These are phyloP conservation scores for Aplochiton taeniatus DNA, from an alignment of 2,797 vertebrate species.

Conservation along the genomic window DNA sequence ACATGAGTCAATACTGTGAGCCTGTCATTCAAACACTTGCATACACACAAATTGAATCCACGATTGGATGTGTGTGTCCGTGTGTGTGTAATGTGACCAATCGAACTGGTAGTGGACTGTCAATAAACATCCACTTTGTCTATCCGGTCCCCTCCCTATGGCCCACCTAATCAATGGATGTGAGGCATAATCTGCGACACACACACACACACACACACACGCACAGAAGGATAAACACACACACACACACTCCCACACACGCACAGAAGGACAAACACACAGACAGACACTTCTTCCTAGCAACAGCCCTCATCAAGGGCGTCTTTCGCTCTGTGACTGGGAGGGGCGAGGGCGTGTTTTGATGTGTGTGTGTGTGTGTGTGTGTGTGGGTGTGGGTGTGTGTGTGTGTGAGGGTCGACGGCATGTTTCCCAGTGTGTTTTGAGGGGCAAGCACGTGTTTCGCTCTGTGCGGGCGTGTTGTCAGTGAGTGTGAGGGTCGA, in stretches of 20 bases:
- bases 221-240: slow-evolving; percentile 13
- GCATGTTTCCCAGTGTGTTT: not conserved
- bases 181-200: slow-evolving; percentile 39
- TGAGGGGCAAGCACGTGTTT: too few relatives aligned
- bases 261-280: not conserved
- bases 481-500: too few relatives aligned
- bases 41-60: too few relatives aligned
- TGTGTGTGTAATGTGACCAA: not conserved
- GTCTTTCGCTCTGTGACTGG: too few relatives aligned
- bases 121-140: not conserved
- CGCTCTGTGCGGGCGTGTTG: too few relatives aligned
- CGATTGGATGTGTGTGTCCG: not conserved
- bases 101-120: not conserved
- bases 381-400: slow-evolving; percentile 19
- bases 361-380: not conserved
- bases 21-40: too few relatives aligned
- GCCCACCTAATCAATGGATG: not conserved
- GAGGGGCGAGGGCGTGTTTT: too few relatives aligned
- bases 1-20: too few relatives aligned
- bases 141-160: slow-evolving; percentile 2
- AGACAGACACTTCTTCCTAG: slow-evolving; percentile 36
- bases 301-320: slow-evolving; percentile 11
- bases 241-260: not conserved
- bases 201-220: slow-evolving; percentile 38
- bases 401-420: slow-evolving; percentile 24